phyloP scores from a whole-genome alignment of 92 coral and sea anemone genomes.

The Desmophyllum pertusum region DNA sequence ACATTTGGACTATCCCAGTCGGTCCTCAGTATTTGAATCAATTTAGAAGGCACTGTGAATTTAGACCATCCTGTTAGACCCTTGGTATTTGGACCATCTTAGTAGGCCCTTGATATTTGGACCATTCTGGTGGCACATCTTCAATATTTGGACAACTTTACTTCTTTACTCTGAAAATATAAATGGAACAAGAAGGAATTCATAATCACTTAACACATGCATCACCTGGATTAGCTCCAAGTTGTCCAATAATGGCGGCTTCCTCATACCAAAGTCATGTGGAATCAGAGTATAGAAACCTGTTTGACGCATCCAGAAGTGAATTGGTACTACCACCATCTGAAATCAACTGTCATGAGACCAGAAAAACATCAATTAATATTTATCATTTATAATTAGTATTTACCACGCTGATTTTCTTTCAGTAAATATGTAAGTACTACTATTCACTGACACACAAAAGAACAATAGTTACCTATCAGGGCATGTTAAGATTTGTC shows the following conservation, averaged over 20 bases:
- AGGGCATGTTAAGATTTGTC: too few relatives aligned
- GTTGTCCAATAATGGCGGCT: constrained; percentile 92
- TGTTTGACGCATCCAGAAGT: constrained; percentile 90
- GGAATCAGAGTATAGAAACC: constrained; percentile 97
- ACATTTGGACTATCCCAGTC: background rate
- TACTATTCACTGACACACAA: too few relatives aligned
- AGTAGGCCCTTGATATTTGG: background rate
- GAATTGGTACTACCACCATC: constrained; percentile 73
- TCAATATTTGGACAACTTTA: background rate
- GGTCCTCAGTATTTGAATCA: too few relatives aligned
- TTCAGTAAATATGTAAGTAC: too few relatives aligned
- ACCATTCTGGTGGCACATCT: background rate
- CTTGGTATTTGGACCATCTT: background rate
- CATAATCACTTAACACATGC: background rate
- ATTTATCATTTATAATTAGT: too few relatives aligned
- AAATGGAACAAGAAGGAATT: background rate
- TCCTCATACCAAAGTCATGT: constrained; percentile 98
- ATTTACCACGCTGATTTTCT: background rate
- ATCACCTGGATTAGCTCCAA: constrained; percentile 88
- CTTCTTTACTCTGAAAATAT: too few relatives aligned
- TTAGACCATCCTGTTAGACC: background rate
- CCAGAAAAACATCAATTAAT: background rate
- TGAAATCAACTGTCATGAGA: constrained; percentile 44
- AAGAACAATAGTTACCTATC: too few relatives aligned
- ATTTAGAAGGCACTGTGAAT: too few relatives aligned